phyloP scores from a whole-genome alignment of 1,140 invertebrate genomes.

The Zaprionus kolodkinae region DNA sequence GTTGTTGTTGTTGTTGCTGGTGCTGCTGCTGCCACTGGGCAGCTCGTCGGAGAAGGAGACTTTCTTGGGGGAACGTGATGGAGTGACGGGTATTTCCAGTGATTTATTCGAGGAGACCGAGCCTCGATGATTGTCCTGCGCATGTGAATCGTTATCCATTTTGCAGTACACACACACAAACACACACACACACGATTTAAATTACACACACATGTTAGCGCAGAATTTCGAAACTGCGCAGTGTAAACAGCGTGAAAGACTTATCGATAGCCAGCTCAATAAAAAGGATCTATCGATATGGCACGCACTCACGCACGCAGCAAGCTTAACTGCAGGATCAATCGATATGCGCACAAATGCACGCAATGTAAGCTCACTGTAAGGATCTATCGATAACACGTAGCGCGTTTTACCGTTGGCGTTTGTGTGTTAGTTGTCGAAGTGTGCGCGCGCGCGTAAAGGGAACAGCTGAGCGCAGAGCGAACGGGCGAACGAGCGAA shows the following conservation, averaged over 20 bases:
- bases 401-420: constrained; percentile 39
- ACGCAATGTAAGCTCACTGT: background rate
- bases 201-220: constrained; percentile 12
- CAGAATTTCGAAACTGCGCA: constrained; percentile 9
- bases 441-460: background rate
- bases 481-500: constrained; percentile 4
- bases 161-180: constrained; percentile 17
- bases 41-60: constrained; percentile 81
- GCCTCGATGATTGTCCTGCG: constrained; percentile 72
- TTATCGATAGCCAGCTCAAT: constrained; percentile 22
- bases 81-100: constrained; percentile 73
- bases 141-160: constrained; percentile 57
- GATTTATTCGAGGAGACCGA: constrained; percentile 80
- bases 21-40: constrained; percentile 40
- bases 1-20: constrained; percentile 4
- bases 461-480: background rate
- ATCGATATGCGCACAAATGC: constrained; percentile 5
- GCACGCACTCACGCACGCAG: background rate
- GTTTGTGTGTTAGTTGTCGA: background rate
- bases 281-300: background rate
- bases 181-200: constrained; percentile 8
- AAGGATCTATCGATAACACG: constrained; percentile 17
- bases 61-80: constrained; percentile 80
- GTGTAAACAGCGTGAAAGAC: background rate
- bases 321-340: background rate